These are phyloP conservation scores for Tinamus major DNA, from an alignment of 2,797 vertebrate genomes.

Conservation along the genomic window DNA sequence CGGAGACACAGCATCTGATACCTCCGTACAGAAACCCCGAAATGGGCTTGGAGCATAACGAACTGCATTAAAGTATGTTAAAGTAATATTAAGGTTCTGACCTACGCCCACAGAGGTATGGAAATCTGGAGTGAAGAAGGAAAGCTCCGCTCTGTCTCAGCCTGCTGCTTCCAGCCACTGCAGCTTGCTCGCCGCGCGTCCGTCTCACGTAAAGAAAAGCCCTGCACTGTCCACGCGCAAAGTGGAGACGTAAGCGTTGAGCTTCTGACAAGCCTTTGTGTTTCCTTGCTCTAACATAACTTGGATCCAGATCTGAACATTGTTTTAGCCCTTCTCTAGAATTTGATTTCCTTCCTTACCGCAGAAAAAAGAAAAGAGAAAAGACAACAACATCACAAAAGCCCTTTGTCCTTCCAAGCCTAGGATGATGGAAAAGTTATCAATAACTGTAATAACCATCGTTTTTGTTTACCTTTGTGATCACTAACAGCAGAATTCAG, in stretches of 20 bases:
- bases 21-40: neutral
- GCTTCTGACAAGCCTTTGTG: neutral
- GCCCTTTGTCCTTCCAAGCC: neutral
- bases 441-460: no score
- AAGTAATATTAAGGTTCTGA: neutral
- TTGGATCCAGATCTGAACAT: neutral
- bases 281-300: neutral
- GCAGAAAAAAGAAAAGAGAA: no score
- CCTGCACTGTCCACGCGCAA: neutral
- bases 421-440: neutral
- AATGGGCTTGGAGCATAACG: rapidly evolving
- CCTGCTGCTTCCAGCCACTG: neutral
- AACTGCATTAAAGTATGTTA: neutral
- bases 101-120: neutral
- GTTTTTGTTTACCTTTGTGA: neutral
- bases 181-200: rapidly evolving
- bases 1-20: neutral
- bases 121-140: neutral
- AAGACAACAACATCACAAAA: neutral
- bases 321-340: neutral
- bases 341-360: neutral
- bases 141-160: neutral
- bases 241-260: neutral
- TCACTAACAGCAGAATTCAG: neutral
- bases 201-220: neutral